Conservation (phyloP, 2,888 invertebrate species). For the Torymus aiolomorphi region DNA sequence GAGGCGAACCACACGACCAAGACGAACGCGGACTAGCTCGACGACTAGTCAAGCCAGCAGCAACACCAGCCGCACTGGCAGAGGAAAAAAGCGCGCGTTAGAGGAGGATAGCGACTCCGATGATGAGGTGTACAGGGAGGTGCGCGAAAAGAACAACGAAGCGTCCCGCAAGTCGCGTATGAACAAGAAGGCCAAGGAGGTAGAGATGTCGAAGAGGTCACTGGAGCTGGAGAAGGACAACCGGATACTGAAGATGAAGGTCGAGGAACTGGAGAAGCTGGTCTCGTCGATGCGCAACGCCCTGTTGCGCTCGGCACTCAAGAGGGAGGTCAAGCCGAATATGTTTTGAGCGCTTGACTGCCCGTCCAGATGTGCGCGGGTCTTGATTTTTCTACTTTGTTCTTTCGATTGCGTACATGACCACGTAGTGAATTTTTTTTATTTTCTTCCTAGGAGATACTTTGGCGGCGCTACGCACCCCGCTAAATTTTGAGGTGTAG, state of each 20-base stretch:
- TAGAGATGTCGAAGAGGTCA: slow-evolving; percentile 78
- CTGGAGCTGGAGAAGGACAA: slow-evolving; percentile 81
- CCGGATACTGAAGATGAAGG: slow-evolving; percentile 80
- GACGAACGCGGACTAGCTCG: slow-evolving; percentile 31
- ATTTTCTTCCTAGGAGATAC: too few species aligned
- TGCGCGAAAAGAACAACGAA: slow-evolving; percentile 87
- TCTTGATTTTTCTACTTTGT: not conserved
- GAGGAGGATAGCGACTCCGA: slow-evolving; percentile 46
- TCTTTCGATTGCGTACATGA: slow-evolving; percentile 2
- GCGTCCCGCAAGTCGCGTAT: slow-evolving; percentile 85
- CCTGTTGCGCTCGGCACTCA: slow-evolving; percentile 81
- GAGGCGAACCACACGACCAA: slow-evolving; percentile 46
- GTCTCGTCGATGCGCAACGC: slow-evolving; percentile 82
- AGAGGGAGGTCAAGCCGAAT: slow-evolving; percentile 70
- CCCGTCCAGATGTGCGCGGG: not conserved
- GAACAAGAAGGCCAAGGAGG: slow-evolving; percentile 82
- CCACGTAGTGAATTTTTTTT: too few species aligned
- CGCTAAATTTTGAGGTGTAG: slow-evolving; percentile 2
- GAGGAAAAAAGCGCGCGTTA: slow-evolving; percentile 29
- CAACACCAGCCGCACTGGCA: slow-evolving; percentile 1
- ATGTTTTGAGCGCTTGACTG: slow-evolving; percentile 40
- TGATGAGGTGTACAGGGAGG: slow-evolving; percentile 80
- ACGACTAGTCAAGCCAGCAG: slow-evolving; percentile 25
- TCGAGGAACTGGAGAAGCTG: slow-evolving; percentile 82
- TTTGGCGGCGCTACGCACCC: too few species aligned